Percentiles rank a stretch among this genome's conserved stretches.
phyloP scores from a whole-genome alignment of 2,888 invertebrate species.

The Limnephilus rhombicus region DNA sequence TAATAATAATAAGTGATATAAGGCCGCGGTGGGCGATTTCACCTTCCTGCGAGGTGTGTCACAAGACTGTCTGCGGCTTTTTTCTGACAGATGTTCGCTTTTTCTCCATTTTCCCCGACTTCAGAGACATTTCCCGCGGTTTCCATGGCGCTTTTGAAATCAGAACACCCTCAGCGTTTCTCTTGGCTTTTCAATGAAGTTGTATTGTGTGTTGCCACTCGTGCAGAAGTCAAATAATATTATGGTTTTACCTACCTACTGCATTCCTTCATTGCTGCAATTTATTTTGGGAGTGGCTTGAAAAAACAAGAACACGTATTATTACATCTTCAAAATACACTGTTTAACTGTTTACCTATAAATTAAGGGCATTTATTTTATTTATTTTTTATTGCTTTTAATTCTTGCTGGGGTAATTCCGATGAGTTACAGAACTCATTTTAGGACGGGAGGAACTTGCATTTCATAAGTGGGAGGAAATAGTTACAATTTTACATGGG shows the following conservation, averaged over 20 bases:
- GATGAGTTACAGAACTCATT: too few relatives aligned
- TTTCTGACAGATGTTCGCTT: slow-evolving; percentile 40
- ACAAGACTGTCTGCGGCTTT: slow-evolving; percentile 31
- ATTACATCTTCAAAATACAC: neutral
- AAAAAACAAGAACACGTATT: neutral
- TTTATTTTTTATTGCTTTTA: too few relatives aligned
- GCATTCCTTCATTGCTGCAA: neutral
- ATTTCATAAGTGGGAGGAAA: too few relatives aligned
- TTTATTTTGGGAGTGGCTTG: neutral
- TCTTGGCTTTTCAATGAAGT: neutral
- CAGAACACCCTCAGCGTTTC: neutral
- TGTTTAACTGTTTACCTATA: neutral
- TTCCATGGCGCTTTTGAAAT: neutral
- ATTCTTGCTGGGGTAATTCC: too few relatives aligned
- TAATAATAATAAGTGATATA: slow-evolving; percentile 3
- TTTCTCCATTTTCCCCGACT: slow-evolving; percentile 36
- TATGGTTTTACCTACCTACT: neutral
- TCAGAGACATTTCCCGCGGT: neutral
- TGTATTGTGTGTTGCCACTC: neutral
- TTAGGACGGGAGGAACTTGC: too few relatives aligned
- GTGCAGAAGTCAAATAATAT: neutral
- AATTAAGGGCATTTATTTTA: neutral
- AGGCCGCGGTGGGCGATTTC: slow-evolving; percentile 47
- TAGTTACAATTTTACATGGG: too few relatives aligned
- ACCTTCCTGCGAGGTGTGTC: slow-evolving; percentile 50